Evolutionary conservation across 2,113 vertebrate species (phyloP).

Genomic region (Fulmarus glacialis): DNA sequence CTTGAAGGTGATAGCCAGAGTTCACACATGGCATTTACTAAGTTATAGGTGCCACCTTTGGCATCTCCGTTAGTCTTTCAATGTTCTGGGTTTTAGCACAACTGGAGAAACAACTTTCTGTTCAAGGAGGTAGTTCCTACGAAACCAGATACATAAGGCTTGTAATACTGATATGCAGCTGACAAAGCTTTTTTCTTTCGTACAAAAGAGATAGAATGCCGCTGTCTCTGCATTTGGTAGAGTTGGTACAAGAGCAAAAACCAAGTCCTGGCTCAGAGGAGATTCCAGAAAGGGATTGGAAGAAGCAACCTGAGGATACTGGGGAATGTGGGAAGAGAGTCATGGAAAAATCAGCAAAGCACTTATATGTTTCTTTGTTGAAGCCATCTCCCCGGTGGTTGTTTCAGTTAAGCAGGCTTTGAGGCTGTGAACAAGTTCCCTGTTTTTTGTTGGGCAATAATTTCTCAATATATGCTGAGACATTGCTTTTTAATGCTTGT

Average conservation of each 20-base stretch:
- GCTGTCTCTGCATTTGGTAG: not conserved
- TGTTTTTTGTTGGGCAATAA: not conserved
- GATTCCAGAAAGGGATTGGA: not conserved
- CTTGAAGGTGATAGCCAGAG: not conserved
- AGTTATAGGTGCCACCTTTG: not conserved
- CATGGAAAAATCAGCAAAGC: not conserved
- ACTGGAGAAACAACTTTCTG: not conserved
- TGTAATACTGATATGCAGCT: not conserved
- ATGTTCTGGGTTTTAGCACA: not conserved
- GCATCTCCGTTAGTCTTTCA: not conserved
- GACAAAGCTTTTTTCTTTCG: not conserved
- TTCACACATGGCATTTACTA: not conserved
- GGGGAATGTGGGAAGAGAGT: not conserved
- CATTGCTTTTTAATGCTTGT: not conserved
- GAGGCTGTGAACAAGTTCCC: not conserved
- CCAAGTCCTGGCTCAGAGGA: not conserved
- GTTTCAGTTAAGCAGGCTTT: not conserved
- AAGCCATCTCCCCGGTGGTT: not conserved
- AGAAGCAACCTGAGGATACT: not conserved
- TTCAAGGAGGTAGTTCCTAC: not conserved
- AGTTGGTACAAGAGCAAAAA: not conserved
- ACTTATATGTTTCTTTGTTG: not conserved
- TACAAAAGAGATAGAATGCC: not conserved
- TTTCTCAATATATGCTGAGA: not conserved
- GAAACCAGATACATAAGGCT: not conserved